phyloP scores from a whole-genome alignment of 2,797 vertebrate species.

The Sparus aurata region DNA sequence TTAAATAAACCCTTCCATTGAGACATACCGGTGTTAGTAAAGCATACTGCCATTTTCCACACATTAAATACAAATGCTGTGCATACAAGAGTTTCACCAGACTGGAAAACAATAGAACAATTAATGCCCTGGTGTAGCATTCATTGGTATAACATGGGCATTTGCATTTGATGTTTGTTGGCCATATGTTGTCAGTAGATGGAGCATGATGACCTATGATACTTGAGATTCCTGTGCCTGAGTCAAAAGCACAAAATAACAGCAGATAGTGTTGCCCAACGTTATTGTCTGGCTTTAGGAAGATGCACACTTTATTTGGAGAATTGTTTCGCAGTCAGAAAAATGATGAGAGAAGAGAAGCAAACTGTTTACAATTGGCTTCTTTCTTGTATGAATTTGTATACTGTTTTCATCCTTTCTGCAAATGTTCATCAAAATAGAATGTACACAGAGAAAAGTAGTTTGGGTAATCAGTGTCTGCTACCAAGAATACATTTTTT shows the following conservation, averaged over 20 bases:
- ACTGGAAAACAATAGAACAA: neutral
- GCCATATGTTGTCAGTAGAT: slow-evolving; percentile 40
- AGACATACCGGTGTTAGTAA: neutral
- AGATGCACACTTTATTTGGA: neutral
- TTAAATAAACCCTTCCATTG: neutral
- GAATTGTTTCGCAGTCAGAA: neutral
- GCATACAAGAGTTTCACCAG: neutral
- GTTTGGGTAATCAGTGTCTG: neutral
- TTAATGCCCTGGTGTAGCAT: neutral
- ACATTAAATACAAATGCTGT: neutral
- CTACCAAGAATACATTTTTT: neutral
- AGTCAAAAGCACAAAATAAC: slow-evolving; percentile 14
- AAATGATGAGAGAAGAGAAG: neutral
- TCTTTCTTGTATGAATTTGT: neutral
- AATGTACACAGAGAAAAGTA: neutral
- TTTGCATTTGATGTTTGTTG: slow-evolving; percentile 16
- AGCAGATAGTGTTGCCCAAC: slow-evolving; percentile 7
- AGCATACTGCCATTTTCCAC: neutral
- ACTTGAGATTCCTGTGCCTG: neutral
- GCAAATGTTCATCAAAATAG: neutral
- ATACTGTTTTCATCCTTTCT: neutral
- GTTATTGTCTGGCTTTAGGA: neutral
- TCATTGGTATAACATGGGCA: neutral
- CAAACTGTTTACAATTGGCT: neutral
- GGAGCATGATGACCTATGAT: slow-evolving; percentile 52